Evolutionary conservation across 2,888 invertebrate genomes (phyloP).

Genomic region (Dryadula phaetusa): DNA sequence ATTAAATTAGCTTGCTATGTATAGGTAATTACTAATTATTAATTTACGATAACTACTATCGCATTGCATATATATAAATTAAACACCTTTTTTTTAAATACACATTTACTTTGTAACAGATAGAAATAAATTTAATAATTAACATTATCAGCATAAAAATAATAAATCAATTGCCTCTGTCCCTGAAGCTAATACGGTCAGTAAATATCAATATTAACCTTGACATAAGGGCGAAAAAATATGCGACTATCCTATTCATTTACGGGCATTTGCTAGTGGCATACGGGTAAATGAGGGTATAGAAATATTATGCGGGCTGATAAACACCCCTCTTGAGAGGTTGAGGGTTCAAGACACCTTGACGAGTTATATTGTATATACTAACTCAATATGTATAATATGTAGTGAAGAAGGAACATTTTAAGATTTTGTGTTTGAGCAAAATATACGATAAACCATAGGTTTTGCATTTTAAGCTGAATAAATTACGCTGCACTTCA

Average conservation of each 20-base stretch:
- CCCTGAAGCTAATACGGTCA: slow-evolving; percentile 1
- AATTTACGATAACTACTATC: too few relatives aligned
- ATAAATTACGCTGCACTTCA: not conserved
- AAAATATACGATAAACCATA: not conserved
- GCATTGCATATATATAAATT: too few relatives aligned
- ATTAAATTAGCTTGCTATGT: too few relatives aligned
- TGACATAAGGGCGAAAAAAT: slow-evolving; percentile 18
- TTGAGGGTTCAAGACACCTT: slow-evolving; percentile 35
- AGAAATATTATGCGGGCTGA: slow-evolving; percentile 38
- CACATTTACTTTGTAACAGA: too few relatives aligned
- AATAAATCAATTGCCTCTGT: slow-evolving; percentile 6
- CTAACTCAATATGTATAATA: not conserved
- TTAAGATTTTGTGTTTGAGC: not conserved
- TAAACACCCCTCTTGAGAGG: slow-evolving; percentile 38
- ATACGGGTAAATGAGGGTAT: slow-evolving; percentile 34
- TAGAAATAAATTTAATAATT: too few relatives aligned
- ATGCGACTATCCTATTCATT: slow-evolving; percentile 24
- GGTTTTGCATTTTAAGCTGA: not conserved
- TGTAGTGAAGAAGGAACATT: not conserved
- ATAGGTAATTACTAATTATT: too few relatives aligned
- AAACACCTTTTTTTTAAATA: too few relatives aligned
- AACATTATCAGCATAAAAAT: not conserved
- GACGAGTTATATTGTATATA: slow-evolving; percentile 14
- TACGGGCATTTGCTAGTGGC: slow-evolving; percentile 26
- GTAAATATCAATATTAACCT: not conserved